phyloP scores from a whole-genome alignment of 35 echinoderm and acorn worm species.

The Hemicentrotus pulcherrimus region DNA sequence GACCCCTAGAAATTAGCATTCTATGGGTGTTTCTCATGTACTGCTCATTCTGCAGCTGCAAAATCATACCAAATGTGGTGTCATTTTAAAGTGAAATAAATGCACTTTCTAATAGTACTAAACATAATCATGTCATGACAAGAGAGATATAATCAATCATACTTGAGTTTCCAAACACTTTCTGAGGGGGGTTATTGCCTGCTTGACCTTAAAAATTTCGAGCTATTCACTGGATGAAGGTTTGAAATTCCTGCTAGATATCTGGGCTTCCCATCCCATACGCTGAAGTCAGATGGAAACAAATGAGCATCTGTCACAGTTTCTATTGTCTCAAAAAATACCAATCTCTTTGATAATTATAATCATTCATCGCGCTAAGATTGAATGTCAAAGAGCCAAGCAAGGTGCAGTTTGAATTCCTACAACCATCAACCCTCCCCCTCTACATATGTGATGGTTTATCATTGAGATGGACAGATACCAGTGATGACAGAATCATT shows the following conservation, averaged over 20 bases:
- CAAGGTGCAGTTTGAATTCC: background rate
- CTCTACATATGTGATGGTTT: background rate
- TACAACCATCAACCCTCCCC: background rate
- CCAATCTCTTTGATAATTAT: background rate
- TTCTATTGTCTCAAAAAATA: background rate
- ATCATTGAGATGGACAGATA: background rate
- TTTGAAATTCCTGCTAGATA: background rate
- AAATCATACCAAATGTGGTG: too few relatives aligned
- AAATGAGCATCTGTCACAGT: background rate
- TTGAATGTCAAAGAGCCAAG: background rate
- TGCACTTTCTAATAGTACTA: too few relatives aligned
- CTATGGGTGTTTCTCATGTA: too few relatives aligned
- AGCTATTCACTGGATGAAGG: background rate
- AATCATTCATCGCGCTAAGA: background rate
- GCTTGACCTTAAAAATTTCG: background rate
- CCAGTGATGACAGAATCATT: slow-evolving; percentile 9
- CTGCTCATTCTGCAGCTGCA: too few relatives aligned
- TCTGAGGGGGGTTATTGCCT: background rate
- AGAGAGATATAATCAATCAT: too few relatives aligned
- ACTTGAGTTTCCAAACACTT: too few relatives aligned
- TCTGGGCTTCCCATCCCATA: background rate
- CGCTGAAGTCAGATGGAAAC: background rate
- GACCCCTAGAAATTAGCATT: too few relatives aligned
- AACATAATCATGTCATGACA: too few relatives aligned
- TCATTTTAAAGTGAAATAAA: too few relatives aligned